Percentiles rank a stretch among this genome's conserved stretches.
These are phyloP conservation scores for Asobara japonica DNA, from an alignment of 1,140 invertebrate genomes.

Conservation along the genomic window DNA sequence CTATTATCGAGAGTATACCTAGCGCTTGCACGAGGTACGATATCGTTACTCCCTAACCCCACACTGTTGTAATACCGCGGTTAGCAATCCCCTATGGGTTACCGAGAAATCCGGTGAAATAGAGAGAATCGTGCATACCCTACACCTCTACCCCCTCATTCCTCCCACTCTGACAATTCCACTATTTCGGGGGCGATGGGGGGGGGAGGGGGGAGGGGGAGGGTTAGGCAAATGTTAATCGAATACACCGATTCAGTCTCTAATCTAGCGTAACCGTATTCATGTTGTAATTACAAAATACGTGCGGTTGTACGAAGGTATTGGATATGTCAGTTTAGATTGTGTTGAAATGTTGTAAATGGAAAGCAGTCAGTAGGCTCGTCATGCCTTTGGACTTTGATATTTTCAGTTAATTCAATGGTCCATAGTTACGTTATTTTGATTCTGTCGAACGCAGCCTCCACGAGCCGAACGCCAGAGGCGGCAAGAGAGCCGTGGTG, in stretches of 20 bases:
- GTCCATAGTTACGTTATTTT: constrained; percentile 1
- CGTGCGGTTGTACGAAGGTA: constrained; percentile 26
- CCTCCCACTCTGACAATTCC: not conserved
- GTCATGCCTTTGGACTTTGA: not conserved
- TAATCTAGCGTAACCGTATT: constrained; percentile 60
- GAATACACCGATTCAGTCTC: constrained; percentile 59
- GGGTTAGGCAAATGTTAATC: constrained; percentile 61
- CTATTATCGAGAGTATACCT: constrained; percentile 18
- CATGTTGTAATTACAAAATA: constrained; percentile 59
- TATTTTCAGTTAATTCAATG: not conserved
- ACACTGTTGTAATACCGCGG: not conserved
- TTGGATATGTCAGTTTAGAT: not conserved
- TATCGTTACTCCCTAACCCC: not conserved
- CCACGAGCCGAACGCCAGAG: not conserved
- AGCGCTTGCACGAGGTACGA: not conserved
- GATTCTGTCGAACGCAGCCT: not conserved
- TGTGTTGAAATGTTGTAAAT: not conserved
- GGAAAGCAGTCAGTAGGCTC: not conserved
- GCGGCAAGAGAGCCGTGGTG: not conserved
- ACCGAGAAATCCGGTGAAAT: constrained; percentile 24
- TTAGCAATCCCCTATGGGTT: not conserved
- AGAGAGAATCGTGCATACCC: not conserved
- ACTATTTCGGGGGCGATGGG: not conserved
- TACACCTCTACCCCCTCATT: not conserved
- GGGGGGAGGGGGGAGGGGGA: too few relatives aligned